phyloP scores from a whole-genome alignment of 2,113 vertebrate species.

The Microtus ochrogaster region DNA sequence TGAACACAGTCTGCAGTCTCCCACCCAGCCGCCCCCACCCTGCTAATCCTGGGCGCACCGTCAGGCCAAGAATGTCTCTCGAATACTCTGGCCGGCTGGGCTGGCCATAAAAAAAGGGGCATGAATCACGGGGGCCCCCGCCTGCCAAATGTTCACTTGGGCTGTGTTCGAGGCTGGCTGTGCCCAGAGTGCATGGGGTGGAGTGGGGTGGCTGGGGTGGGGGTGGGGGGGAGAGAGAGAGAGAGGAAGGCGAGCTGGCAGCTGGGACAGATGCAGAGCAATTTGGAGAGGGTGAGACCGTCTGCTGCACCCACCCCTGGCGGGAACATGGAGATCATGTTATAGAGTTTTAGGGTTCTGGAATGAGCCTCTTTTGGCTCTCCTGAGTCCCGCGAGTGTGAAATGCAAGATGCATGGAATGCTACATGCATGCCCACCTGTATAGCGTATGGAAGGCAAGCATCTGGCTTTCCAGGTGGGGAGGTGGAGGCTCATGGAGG shows the following conservation, averaged over 20 bases:
- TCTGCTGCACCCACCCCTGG: slow-evolving; percentile 58
- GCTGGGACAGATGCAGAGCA: slow-evolving; percentile 18
- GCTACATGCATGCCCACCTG: background rate
- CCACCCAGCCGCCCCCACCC: slow-evolving; percentile 56
- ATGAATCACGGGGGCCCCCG: slow-evolving; percentile 81
- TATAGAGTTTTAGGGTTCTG: slow-evolving; percentile 51
- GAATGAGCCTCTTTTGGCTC: background rate
- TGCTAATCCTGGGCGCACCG: slow-evolving; percentile 68
- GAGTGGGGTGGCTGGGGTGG: background rate
- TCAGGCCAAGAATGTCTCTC: slow-evolving; percentile 79
- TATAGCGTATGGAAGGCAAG: background rate
- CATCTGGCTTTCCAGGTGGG: background rate
- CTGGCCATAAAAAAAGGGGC: slow-evolving; percentile 76
- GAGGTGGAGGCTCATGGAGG: rapidly evolving
- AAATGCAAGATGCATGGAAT: background rate
- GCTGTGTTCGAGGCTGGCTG: slow-evolving; percentile 69
- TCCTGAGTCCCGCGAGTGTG: background rate
- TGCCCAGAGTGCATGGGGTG: slow-evolving; percentile 62
- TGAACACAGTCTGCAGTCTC: slow-evolving; percentile 60
- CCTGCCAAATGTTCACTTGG: slow-evolving; percentile 75
- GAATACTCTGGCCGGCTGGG: slow-evolving; percentile 76
- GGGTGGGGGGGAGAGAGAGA: slow-evolving; percentile 39
- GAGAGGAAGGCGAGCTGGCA: slow-evolving; percentile 43
- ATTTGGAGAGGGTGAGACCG: slow-evolving; percentile 39
- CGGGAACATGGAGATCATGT: slow-evolving; percentile 35